These are phyloP conservation scores for Sus cebifrons DNA, from an alignment of 2,797 vertebrate species.

Conservation along the genomic window DNA sequence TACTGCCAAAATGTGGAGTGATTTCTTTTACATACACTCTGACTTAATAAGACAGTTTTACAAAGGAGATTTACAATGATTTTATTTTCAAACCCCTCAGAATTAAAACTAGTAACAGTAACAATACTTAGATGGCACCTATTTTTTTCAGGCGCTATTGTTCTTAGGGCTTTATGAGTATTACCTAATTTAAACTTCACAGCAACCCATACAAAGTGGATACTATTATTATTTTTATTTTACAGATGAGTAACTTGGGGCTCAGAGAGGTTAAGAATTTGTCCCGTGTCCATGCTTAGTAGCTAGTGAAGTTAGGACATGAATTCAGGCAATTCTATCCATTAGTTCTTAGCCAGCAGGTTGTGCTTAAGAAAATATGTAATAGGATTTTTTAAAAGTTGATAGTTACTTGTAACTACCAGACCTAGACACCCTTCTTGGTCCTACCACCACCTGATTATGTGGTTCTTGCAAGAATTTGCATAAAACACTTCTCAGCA, in stretches of 20 bases:
- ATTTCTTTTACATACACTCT: not conserved
- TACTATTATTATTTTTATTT: constrained; percentile 17
- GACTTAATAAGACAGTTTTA: not conserved
- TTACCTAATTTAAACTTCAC: not conserved
- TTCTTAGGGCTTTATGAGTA: not conserved
- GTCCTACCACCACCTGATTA: not conserved
- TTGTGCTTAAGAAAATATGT: not conserved
- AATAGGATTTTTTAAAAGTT: not conserved
- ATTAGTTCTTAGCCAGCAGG: not conserved
- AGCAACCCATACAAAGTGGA: not conserved
- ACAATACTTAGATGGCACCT: not conserved
- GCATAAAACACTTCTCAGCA: not conserved
- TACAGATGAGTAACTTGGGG: not conserved
- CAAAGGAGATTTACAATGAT: not conserved
- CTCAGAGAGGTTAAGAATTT: not conserved
- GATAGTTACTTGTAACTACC: not conserved
- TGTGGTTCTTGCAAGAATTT: not conserved
- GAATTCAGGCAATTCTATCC: not conserved
- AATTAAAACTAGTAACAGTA: constrained; percentile 34
- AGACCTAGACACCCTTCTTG: not conserved
- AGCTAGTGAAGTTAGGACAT: not conserved
- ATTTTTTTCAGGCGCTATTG: not conserved
- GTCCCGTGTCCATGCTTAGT: not conserved
- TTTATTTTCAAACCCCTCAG: not conserved
- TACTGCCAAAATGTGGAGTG: not conserved